Evolutionary conservation across 2,797 vertebrate genomes (phyloP), one percentile per base, ranked within the genome.

Genomic region (Phaenicophaeus curvirostris): DNA sequence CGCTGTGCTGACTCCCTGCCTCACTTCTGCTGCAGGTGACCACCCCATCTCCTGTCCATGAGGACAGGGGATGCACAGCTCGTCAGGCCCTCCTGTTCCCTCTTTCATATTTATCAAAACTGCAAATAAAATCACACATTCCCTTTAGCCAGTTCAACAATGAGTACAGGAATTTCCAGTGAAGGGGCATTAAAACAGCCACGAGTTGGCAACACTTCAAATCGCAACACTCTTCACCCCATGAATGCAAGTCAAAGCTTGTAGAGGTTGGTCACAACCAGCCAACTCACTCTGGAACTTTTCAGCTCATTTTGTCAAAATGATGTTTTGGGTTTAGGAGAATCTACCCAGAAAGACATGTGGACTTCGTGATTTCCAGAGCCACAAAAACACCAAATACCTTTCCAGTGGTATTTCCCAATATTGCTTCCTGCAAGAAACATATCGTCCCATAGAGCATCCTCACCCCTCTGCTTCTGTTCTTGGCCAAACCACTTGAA

Each of bases 61-160:
- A 59, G 20, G 50, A 62, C 35, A 33, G 25, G 9, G 5, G 6
- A 42, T 31, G 23, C 25, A 69, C 15, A 39, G 35, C 17, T 67
- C 50, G 27, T 39, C 41, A 19, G 30, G 7, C 27, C 20, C 55
- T 80, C 14, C 35, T 37, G 6, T 25, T 72, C 12, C 11, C 3
- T 8, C 33, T 58, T 66, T 50, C 35, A 77, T 6, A 28, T 13
- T 48, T 4, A 42, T 9, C 19, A 63, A 48, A 84, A 58, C 0
- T n/a, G 25, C 42, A 37, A 44, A 30, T 16, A 42, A 77, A 86
- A 44, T 35, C n/a, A 18, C 2, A 2, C 0, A 0, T 35, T 77
- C 15, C 23, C 48, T 51, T 80, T 46, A 67, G 10, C 8, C 13
- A 44, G 30, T 35, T 20, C 23, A 28, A 17, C 23, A 31, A 12